Conservation (phyloP, 2,113 vertebrate species). For the Oryzias curvinotus region DNA sequence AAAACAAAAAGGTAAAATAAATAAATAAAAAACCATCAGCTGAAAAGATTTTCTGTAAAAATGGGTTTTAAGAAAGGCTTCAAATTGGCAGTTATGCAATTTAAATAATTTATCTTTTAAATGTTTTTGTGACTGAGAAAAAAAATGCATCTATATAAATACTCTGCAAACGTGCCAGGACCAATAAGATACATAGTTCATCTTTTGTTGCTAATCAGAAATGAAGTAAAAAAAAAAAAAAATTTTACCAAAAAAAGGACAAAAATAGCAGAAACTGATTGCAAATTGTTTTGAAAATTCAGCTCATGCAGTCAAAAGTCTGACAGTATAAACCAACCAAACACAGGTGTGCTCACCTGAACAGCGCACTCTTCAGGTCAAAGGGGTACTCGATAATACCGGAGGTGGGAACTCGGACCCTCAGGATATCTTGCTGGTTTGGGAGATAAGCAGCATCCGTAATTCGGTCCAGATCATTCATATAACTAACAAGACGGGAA, state of each 20-base stretch:
- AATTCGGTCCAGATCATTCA: slow-evolving; percentile 81
- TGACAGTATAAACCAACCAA: neutral
- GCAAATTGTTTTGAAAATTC: too few relatives aligned
- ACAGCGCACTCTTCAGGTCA: slow-evolving; percentile 83
- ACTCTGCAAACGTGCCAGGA: too few relatives aligned
- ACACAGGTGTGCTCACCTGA: slow-evolving; percentile 74
- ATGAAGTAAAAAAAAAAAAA: neutral
- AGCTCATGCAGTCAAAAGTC: too few relatives aligned
- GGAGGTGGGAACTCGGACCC: slow-evolving; percentile 82
- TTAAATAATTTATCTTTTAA: too few relatives aligned
- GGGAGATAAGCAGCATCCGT: slow-evolving; percentile 75
- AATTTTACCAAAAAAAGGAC: neutral
- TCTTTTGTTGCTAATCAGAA: neutral
- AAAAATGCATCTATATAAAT: too few relatives aligned
- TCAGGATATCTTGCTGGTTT: slow-evolving; percentile 84
- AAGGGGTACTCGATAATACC: slow-evolving; percentile 87
- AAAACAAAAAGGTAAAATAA: neutral
- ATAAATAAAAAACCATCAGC: neutral
- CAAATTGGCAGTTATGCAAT: too few relatives aligned
- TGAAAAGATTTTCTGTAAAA: too few relatives aligned
- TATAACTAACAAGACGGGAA: slow-evolving; percentile 71
- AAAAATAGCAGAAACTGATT: neutral
- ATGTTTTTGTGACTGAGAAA: too few relatives aligned
- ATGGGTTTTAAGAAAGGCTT: too few relatives aligned
- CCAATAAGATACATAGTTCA: too few relatives aligned